A percentile compares a stretch with the other conserved stretches of the same genome.
Evolutionary conservation across 2,113 vertebrate species (phyloP).

Genomic region (Oncorhynchus clarkii): DNA sequence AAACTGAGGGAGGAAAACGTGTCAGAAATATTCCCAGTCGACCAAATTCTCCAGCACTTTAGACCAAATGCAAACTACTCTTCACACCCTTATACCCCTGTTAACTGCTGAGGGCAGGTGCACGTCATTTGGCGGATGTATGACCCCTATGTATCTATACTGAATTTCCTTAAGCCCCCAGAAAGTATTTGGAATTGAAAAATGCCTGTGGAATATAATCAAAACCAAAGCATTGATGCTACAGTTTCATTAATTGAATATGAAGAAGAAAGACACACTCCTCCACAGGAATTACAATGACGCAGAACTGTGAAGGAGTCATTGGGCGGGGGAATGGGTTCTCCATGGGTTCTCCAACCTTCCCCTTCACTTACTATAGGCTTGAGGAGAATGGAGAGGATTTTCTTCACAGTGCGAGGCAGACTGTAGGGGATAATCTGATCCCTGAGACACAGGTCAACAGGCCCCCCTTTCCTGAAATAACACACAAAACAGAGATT

Average conservation of each 20-base stretch:
- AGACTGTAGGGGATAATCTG: background rate
- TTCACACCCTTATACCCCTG: background rate
- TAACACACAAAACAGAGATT: background rate
- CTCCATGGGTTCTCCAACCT: too few species aligned
- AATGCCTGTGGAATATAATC: too few species aligned
- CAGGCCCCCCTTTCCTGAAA: background rate
- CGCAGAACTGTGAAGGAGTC: too few species aligned
- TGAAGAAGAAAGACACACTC: too few species aligned
- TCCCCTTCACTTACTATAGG: background rate
- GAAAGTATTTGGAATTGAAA: too few species aligned
- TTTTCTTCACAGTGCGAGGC: conserved; percentile 5
- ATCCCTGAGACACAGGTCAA: background rate
- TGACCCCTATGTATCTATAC: too few species aligned
- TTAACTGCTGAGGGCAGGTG: background rate
- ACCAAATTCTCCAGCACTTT: background rate
- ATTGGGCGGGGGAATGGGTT: too few species aligned
- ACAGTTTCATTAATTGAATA: too few species aligned
- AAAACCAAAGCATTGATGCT: too few species aligned
- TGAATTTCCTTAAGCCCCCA: too few species aligned
- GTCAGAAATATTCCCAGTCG: background rate
- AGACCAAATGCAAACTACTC: background rate
- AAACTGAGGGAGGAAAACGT: conserved; percentile 40
- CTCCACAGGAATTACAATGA: too few species aligned
- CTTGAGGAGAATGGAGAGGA: background rate
- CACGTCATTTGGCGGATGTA: too few species aligned